Evolutionary conservation across 2,797 vertebrate genomes (phyloP).

Genomic region (Alosa sapidissima): DNA sequence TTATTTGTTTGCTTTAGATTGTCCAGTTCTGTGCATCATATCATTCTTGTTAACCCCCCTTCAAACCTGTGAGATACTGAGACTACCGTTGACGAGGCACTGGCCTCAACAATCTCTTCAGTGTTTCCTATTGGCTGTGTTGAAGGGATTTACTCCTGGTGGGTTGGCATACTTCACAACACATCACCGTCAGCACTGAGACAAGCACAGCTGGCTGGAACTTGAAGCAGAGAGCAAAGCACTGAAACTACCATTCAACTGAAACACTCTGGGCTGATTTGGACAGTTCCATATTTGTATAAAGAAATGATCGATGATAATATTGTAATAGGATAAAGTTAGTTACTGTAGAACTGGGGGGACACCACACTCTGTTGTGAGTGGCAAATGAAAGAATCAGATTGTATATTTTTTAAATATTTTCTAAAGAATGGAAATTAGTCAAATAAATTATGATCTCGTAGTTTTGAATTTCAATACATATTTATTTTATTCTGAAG

Average conservation of each 20-base stretch:
- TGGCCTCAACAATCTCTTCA: conserved; percentile 31
- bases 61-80: conserved; percentile 22
- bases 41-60: conserved; percentile 27
- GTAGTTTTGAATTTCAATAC: conserved; percentile 64
- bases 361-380: conserved; percentile 55
- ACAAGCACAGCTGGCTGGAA: conserved; percentile 24
- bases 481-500: conserved; percentile 59
- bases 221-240: conserved; percentile 47
- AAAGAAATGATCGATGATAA: conserved; percentile 54
- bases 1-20: conserved; percentile 48
- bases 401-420: conserved; percentile 72
- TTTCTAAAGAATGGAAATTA: conserved; percentile 71
- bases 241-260: conserved; percentile 44
- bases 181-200: conserved; percentile 33
- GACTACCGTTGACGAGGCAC: conserved; percentile 39
- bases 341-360: conserved; percentile 39
- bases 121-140: conserved; percentile 37
- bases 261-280: conserved; percentile 39
- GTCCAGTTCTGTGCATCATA: conserved; percentile 27
- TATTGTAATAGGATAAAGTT: conserved; percentile 48
- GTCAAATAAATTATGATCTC: conserved; percentile 62
- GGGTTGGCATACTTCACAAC: conserved; percentile 39
- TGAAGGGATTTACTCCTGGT: conserved; percentile 43
- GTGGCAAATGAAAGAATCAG: conserved; percentile 54
- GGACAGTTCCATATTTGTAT: conserved; percentile 43